Evolutionary conservation across 2,888 invertebrate species (phyloP).

Genomic region (Cerastoderma edule): DNA sequence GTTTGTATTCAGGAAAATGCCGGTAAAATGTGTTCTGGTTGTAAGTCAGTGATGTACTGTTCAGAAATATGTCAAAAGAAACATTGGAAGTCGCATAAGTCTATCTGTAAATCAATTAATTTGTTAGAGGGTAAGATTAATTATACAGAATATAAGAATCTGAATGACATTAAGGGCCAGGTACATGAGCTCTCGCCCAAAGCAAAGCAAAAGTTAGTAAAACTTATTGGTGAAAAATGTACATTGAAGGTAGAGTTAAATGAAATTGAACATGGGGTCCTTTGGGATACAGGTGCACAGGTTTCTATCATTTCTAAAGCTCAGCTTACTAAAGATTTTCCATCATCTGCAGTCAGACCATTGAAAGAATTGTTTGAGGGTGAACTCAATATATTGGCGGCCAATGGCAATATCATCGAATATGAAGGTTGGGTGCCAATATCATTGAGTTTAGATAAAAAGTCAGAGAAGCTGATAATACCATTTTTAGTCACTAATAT

Average conservation of each 20-base stretch:
- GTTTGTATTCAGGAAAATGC: background rate
- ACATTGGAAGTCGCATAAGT: constrained; percentile 22
- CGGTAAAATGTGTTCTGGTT: constrained; percentile 14
- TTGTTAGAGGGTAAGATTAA: background rate
- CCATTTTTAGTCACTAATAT: too few relatives aligned
- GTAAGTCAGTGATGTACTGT: constrained; percentile 17
- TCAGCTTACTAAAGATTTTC: background rate
- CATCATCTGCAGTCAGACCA: background rate
- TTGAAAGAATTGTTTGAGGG: constrained; percentile 23
- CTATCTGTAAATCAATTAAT: constrained; percentile 6
- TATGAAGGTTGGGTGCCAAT: background rate
- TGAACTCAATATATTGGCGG: constrained; percentile 13
- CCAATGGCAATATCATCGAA: constrained; percentile 24
- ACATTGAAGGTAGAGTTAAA: background rate
- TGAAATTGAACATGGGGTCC: constrained; percentile 3
- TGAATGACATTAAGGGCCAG: background rate
- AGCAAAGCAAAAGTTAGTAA: constrained; percentile 15
- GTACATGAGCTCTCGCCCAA: constrained; percentile 24
- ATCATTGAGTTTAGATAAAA: background rate
- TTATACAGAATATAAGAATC: background rate
- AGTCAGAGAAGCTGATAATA: background rate
- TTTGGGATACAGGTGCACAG: constrained; percentile 44
- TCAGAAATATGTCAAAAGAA: constrained; percentile 14
- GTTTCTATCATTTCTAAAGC: constrained; percentile 12
- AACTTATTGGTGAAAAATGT: constrained; percentile 19